Base-by-base conservation (phyloP, 2,888 invertebrate species). In the Danaus chrysippus region DNA sequence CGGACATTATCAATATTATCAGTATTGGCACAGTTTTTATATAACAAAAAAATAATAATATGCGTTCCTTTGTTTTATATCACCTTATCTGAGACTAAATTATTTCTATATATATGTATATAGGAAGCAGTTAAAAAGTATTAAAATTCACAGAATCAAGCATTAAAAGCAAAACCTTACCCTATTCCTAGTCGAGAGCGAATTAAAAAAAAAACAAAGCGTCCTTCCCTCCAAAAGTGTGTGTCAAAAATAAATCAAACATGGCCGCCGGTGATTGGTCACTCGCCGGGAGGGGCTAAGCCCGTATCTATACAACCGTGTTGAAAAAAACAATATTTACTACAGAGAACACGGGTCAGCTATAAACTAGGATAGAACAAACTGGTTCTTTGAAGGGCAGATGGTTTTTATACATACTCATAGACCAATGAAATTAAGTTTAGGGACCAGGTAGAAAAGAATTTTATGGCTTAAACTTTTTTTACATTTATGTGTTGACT, bases 191-290 rank as follows among this genome's bases (percentile, higher is more conserved):
- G 65, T 54, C 62, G 63, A 64, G 63, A 61, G 62, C 55, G 62
- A 61, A 65, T 66, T 66, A 68, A 70, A 69, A 68, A 34, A 34
- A 69, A 67, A 63, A 61, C 56, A 62, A 63, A 61, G 15, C 17
- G 54, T 8, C 62, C 64, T 72, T 75, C 71, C 74, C 72, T 71
- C 72, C 71, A 71, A 76, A 75, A 73, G 63, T 59, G 70, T 64
- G 71, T 74, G 76, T 77, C 76, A 76, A 76, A 78, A 77, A 77
- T 78, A 76, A 77, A 77, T 78, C 75, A 76, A 76, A 78, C 71
- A 66, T 70, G 72, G 73, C 64, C 59, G 70, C 64, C 68, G 66
- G 70, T 71, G 62, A 79, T 79, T 76, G 78, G 78, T 61, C 68
- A 67, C 61, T 70, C 68, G 65, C 71, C 70, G 58, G 66, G 68